Percentiles rank a stretch among this genome's conserved stretches.
These are phyloP conservation scores for Lysandra coridon DNA, from an alignment of 2,888 invertebrate species.

Conservation along the genomic window DNA sequence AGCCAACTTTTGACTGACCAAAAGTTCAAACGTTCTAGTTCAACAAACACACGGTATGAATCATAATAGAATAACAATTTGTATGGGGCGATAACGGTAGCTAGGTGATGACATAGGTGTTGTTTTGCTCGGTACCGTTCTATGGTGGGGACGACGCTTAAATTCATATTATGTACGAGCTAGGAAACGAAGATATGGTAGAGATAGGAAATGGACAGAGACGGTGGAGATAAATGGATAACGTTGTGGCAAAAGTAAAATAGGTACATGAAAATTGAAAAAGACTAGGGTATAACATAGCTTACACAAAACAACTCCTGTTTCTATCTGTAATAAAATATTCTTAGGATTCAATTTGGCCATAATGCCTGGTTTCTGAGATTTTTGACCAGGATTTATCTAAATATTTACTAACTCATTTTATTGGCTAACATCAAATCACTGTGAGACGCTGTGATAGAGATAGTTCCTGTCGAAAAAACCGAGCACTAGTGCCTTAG, in stretches of 20 bases:
- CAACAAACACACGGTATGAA: neutral
- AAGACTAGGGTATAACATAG: too few relatives aligned
- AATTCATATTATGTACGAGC: neutral
- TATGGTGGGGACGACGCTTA: neutral
- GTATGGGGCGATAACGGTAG: slow-evolving; percentile 1
- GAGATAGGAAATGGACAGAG: too few relatives aligned
- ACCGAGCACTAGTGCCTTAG: too few relatives aligned
- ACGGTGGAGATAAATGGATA: too few relatives aligned
- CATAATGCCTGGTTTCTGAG: neutral
- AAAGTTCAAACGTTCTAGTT: slow-evolving; percentile 3
- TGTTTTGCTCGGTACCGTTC: slow-evolving; percentile 5
- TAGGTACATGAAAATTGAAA: too few relatives aligned
- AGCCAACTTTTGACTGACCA: neutral
- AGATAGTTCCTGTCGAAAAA: too few relatives aligned
- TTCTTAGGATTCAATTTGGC: neutral
- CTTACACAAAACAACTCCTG: too few relatives aligned
- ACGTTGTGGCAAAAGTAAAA: too few relatives aligned
- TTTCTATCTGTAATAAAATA: neutral
- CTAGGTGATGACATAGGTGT: neutral
- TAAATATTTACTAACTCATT: neutral
- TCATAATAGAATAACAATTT: slow-evolving; percentile 17
- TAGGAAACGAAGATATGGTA: neutral
- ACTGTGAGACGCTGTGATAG: too few relatives aligned
- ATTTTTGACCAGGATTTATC: neutral
- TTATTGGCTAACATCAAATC: too few relatives aligned